A percentile compares a stretch with the other conserved stretches of the same genome.
These are phyloP conservation scores for Rhagonycha fulva DNA, from an alignment of 2,888 invertebrate genomes.

Conservation along the genomic window DNA sequence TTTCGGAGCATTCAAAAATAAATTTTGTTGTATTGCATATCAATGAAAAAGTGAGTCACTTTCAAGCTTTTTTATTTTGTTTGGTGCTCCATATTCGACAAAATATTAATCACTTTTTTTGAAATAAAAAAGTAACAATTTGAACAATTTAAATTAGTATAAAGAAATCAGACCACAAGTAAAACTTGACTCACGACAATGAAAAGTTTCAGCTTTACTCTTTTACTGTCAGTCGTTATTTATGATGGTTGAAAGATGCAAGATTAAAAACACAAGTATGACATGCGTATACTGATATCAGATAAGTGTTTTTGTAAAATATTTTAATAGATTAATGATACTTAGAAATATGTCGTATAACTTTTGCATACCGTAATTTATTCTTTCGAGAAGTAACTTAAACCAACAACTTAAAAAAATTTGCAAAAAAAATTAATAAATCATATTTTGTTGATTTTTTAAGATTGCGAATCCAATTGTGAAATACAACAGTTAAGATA, in stretches of 20 bases:
- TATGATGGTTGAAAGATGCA: conserved; percentile 41
- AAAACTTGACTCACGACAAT: conserved; percentile 30
- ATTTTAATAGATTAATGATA: conserved; percentile 26
- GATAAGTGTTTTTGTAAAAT: conserved; percentile 36
- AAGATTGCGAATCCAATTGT: not conserved
- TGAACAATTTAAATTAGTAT: conserved; percentile 11
- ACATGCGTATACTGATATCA: conserved; percentile 42
- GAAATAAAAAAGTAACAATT: conserved; percentile 3
- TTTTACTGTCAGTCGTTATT: conserved; percentile 40
- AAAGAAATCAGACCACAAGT: conserved; percentile 11
- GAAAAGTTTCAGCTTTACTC: conserved; percentile 36
- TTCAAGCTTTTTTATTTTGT: not conserved
- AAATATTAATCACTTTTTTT: conserved; percentile 2
- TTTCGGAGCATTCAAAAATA: not conserved
- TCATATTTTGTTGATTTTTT: not conserved
- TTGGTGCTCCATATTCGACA: not conserved
- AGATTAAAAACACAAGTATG: conserved; percentile 45
- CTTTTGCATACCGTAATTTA: conserved; percentile 18
- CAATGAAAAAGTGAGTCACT: not conserved
- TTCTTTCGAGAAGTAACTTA: conserved; percentile 9
- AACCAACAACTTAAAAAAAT: conserved; percentile 1
- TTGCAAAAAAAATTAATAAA: not conserved
- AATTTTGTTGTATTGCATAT: not conserved
- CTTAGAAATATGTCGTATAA: conserved; percentile 24
- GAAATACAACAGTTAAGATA: not conserved